Conservation (phyloP, 2,797 vertebrate genomes). For the Phaenicophaeus curvirostris region DNA sequence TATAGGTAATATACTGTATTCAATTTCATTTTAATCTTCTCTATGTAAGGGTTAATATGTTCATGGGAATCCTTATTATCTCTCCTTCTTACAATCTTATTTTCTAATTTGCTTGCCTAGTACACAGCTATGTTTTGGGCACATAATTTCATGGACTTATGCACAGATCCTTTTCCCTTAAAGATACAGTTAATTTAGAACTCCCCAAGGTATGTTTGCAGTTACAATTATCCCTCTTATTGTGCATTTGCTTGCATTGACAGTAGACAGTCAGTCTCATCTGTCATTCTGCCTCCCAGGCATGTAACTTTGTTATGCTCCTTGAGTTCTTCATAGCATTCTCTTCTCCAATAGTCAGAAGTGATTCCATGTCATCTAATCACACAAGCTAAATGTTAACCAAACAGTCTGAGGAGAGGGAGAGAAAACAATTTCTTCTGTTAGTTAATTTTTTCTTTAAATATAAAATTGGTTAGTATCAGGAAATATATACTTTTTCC, state of each 20-base stretch:
- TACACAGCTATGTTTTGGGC: not conserved
- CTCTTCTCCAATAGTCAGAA: not conserved
- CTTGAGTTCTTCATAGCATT: not conserved
- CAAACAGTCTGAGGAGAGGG: not conserved
- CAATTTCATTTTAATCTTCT: not conserved
- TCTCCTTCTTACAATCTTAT: not conserved
- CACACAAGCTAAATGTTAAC: not conserved
- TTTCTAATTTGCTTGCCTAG: not conserved
- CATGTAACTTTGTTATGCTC: not conserved
- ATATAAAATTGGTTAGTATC: not conserved
- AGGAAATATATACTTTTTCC: not conserved
- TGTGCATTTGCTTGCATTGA: not conserved
- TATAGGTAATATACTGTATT: not conserved
- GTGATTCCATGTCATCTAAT: not conserved
- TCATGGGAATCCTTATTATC: not conserved
- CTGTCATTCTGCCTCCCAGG: not conserved
- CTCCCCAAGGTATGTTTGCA: not conserved
- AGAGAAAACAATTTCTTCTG: not conserved
- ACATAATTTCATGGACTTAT: conserved; percentile 26
- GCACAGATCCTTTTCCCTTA: conserved; percentile 23
- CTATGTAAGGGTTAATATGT: not conserved
- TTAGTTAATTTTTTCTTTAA: not conserved
- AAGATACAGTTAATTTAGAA: conserved; percentile 11
- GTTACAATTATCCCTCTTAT: not conserved
- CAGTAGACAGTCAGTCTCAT: not conserved